These are phyloP conservation scores for Sericinus montela DNA, from an alignment of 2,888 invertebrate species.

Conservation along the genomic window DNA sequence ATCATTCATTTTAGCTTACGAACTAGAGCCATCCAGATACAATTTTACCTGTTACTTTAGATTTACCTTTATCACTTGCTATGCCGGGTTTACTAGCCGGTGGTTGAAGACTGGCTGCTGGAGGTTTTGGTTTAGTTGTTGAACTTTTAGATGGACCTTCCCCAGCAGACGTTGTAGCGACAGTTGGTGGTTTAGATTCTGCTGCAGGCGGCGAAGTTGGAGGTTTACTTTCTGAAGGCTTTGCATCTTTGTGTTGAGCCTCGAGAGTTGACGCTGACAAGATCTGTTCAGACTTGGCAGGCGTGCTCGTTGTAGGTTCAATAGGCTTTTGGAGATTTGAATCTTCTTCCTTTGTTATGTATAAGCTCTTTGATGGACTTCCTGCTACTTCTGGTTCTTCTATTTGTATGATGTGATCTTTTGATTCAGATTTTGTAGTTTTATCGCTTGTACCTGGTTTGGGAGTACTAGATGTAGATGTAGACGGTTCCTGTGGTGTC, in stretches of 20 bases:
- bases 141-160: neutral
- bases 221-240: slow-evolving; percentile 33
- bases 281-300: slow-evolving; percentile 46
- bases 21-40: slow-evolving; percentile 86
- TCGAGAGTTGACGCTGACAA: slow-evolving; percentile 60
- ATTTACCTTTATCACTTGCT: slow-evolving; percentile 81
- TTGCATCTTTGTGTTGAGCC: slow-evolving; percentile 40
- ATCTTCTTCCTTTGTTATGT: slow-evolving; percentile 58
- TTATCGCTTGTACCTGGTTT: slow-evolving; percentile 38
- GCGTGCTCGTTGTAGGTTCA: slow-evolving; percentile 51
- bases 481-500: slow-evolving; percentile 51
- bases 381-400: slow-evolving; percentile 56
- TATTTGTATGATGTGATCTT: slow-evolving; percentile 56
- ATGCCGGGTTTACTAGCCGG: slow-evolving; percentile 50
- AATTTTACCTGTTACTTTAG: slow-evolving; percentile 85
- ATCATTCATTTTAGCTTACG: slow-evolving; percentile 1
- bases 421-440: slow-evolving; percentile 42
- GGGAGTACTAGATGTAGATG: slow-evolving; percentile 42
- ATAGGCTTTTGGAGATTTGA: slow-evolving; percentile 54
- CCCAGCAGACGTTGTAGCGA: slow-evolving; percentile 24
- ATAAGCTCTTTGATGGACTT: slow-evolving; percentile 46
- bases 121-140: slow-evolving; percentile 38
- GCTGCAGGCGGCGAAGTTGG: slow-evolving; percentile 28
- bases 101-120: slow-evolving; percentile 46
- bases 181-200: slow-evolving; percentile 28